Conservation (phyloP, 2,888 invertebrate genomes). For the Julus scandinavius region DNA sequence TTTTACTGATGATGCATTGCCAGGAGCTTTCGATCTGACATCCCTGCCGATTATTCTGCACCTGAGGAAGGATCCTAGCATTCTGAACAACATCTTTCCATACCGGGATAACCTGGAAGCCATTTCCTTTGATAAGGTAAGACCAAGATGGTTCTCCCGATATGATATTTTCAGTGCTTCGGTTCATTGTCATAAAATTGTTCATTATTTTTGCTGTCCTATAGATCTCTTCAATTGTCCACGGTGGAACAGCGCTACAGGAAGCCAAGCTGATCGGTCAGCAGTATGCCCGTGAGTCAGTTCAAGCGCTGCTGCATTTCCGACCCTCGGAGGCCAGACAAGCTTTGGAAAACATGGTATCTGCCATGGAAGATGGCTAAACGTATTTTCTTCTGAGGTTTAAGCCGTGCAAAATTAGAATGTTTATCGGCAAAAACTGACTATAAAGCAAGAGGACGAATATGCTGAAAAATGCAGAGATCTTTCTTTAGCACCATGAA, state of each 20-base stretch:
- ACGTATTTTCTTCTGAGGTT: background rate
- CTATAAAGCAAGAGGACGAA: no score
- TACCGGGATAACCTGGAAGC: background rate
- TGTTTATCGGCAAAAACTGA: no score
- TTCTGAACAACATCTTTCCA: constrained; percentile 17
- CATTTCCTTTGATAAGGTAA: background rate
- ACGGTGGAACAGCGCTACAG: constrained; percentile 60
- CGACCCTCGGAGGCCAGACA: constrained; percentile 84
- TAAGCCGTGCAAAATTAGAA: no score
- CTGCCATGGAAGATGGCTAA: constrained; percentile 56
- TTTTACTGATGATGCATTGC: constrained; percentile 62
- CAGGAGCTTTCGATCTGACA: constrained; percentile 76
- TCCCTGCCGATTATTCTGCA: constrained; percentile 87
- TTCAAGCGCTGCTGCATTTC: constrained; percentile 79
- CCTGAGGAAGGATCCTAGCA: constrained; percentile 75
- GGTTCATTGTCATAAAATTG: background rate
- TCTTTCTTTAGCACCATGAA: no score
- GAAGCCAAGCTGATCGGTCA: constrained; percentile 62
- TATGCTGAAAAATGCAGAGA: no score
- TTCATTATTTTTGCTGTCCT: constrained; percentile 49
- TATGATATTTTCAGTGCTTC: background rate
- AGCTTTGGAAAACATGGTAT: constrained; percentile 81
- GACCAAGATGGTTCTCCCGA: background rate
- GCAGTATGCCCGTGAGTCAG: constrained; percentile 69
- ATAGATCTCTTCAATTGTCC: constrained; percentile 58